phyloP scores from a whole-genome alignment of 2,797 vertebrate species.

The Diplodus puntazzo region DNA sequence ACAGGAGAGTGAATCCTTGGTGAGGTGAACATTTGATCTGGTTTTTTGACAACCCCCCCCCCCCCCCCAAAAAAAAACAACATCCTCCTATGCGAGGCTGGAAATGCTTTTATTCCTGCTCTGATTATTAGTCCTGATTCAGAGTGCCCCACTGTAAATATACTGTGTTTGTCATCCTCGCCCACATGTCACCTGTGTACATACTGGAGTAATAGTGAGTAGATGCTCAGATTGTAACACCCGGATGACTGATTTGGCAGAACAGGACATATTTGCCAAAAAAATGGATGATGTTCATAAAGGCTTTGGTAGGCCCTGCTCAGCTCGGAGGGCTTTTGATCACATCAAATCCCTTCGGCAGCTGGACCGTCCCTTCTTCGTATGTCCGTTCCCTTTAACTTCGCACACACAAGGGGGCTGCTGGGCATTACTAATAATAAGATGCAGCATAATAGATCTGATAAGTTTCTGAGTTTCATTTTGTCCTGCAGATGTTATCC shows the following conservation, averaged over 20 bases:
- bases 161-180: neutral
- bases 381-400: neutral
- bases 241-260: neutral
- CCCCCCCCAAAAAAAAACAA: too few species aligned
- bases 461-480: slow-evolving; percentile 44
- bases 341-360: slow-evolving; percentile 13
- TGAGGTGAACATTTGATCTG: slow-evolving; percentile 48
- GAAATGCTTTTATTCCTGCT: neutral
- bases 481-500: slow-evolving; percentile 33
- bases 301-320: neutral
- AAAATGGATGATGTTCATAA: slow-evolving; percentile 2
- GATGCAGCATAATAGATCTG: slow-evolving; percentile 21
- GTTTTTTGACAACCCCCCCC: slow-evolving; percentile 29
- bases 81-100: neutral
- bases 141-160: neutral
- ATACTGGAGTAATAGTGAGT: neutral
- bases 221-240: neutral
- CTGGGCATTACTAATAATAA: slow-evolving; percentile 16
- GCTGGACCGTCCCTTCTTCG: neutral
- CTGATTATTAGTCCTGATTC: neutral
- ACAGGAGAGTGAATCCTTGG: slow-evolving; percentile 13
- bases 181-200: slow-evolving; percentile 17
- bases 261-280: neutral
- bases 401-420: slow-evolving; percentile 1
- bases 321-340: neutral